Base-by-base conservation (phyloP, 2,888 invertebrate species). In the Ferrisia virgata region DNA sequence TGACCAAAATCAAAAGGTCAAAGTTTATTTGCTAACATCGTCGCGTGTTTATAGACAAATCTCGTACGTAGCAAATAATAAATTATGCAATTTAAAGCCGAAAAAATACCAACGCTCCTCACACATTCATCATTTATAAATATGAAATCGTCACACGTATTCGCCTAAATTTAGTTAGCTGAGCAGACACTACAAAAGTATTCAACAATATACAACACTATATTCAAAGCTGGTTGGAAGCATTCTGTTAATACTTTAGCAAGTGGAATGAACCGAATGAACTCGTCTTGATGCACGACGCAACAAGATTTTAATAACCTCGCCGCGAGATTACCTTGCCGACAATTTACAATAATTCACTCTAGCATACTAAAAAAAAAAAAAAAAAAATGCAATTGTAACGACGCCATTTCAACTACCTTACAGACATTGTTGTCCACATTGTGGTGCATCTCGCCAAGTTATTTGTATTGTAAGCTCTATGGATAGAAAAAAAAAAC, bases 261-360 rank as follows among this genome's bases (percentile, higher is more conserved):
- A 64, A 39, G 78, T 78, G 78, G 78, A 80, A 47, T 80, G 80
- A 64, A 64, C 64, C 64, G 80, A 80, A 80, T 80, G 80, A 80
- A 80, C 80, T 80, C 53, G 80, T 43, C 43, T 28, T 28, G 47
- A n/a, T 13, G 80, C 47, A 47, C 39, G 80, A 40, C 47, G 80
- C 53, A 80, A 80, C 43, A 47, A 47, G 80, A 80, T 80, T 80
- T 80, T 80, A 80, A 80, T 80, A 80, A 80, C 80, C 80, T 80
- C 80, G 53, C 47, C 28, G 28, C 31, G 28, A 80, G 80, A 80
- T 80, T 47, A 80, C 36, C 40, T 47, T 80, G 13, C 13, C 80
- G 31, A 31, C 31, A 40, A 80, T 43, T 80, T 80, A 80, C 80
- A 47, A 47, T 80, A 80, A 80, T 80, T 80, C 80, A 80, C 80